Conservation (phyloP, 1,140 invertebrate genomes). For the Drosophila elegans region DNA sequence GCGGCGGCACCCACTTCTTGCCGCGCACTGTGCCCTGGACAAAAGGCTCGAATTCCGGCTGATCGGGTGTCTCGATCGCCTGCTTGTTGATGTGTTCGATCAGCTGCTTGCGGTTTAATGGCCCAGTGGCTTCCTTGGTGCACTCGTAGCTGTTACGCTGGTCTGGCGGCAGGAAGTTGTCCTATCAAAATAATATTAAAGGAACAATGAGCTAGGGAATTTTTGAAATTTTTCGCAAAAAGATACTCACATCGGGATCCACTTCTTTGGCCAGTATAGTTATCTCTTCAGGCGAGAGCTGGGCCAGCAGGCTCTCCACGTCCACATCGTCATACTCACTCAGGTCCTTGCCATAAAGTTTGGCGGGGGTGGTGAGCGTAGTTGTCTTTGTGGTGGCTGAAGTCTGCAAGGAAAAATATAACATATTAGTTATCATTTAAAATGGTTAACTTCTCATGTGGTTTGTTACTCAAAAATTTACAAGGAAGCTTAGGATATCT, state of each 20-base stretch:
- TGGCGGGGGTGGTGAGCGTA: constrained; percentile 94
- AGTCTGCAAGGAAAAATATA: constrained; percentile 87
- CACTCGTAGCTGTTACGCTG: constrained; percentile 98
- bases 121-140: constrained; percentile 97
- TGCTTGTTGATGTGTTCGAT: constrained; percentile 99
- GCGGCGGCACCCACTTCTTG: constrained; percentile 96
- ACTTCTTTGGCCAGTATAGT: constrained; percentile 99
- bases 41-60: constrained; percentile 97
- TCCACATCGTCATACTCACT: constrained; percentile 98
- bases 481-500: no score
- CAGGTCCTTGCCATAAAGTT: constrained; percentile 96
- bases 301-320: constrained; percentile 97
- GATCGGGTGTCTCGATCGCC: constrained; percentile 98
- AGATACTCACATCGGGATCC: constrained; percentile 97
- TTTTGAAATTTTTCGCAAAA: no score
- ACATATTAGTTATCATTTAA: no score
- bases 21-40: constrained; percentile 95
- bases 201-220: no score
- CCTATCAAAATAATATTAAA: constrained; percentile 85
- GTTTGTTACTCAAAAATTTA: no score
- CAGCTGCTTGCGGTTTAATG: constrained; percentile 97
- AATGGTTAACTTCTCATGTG: no score
- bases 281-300: constrained; percentile 97
- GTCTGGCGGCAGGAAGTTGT: constrained; percentile 97
- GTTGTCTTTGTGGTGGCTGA: constrained; percentile 93